Evolutionary conservation across 2,797 vertebrate genomes (phyloP), one percentile per base, ranked within the genome.

Genomic region (Peromyscus melanophrys): DNA sequence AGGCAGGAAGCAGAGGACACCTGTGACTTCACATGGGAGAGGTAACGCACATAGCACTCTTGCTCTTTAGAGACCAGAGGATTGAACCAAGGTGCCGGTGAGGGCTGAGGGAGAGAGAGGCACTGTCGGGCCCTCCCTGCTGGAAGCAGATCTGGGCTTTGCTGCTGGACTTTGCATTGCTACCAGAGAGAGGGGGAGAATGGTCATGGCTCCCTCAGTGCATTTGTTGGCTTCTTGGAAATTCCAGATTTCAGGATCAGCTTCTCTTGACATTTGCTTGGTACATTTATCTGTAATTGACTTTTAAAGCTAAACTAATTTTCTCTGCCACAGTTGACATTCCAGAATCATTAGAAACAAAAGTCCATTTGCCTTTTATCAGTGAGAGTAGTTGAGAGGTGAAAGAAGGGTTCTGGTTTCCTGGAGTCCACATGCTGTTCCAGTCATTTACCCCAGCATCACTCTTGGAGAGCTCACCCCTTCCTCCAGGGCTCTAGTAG

Each of bases 221-320:
- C 19, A 1, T 52, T 87, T 76, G 1, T 34, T 46, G 73, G 29
- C 63, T 89, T 83, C 82, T 63, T 37, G 37, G 67, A 91, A 52
- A 52, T 29, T 17, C 63, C 2, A 1, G 43, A 23, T 63, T 92
- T 90, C 46, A 81, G 76, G 43, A 82, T 71, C 57, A 37, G 83
- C 29, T 27, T 37, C 65, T 86, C 83, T 87, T 89, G 90, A 84
- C 69, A 78, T 65, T 92, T 89, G 46, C 17, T 10, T 37, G 34
- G 80, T 75, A 85, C 83, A 61, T 88, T 95, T 92, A 92, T 91
- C 61, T 96, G 31, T 61, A 90, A 93, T 82, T 94, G 94, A 96
- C 83, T 93, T 97, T 94, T 92, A 92, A 96, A 94, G 73, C 31
- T 93, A 95, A 92, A 71, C 69, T 92, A 89, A 96, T 97, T 92